Conservation (phyloP, 2,797 vertebrate genomes). For the Sternotherus odoratus region DNA sequence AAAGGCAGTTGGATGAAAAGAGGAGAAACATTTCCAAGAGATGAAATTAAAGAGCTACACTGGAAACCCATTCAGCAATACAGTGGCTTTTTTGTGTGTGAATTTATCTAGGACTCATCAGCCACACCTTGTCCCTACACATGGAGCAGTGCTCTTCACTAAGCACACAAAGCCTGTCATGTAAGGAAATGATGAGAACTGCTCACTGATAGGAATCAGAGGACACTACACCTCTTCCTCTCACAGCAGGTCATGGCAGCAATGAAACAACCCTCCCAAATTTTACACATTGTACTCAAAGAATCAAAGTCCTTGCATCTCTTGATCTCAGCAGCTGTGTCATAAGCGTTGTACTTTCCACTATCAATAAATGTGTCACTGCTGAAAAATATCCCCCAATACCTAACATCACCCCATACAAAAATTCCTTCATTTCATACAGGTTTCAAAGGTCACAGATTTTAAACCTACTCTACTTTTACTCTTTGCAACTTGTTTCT, state of each 20-base stretch:
- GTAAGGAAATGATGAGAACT: slow-evolving; percentile 56
- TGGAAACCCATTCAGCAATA: slow-evolving; percentile 85
- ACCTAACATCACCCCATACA: accelerated
- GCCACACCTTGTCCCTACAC: slow-evolving; percentile 81
- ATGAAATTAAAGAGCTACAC: slow-evolving; percentile 92
- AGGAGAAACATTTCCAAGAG: slow-evolving; percentile 83
- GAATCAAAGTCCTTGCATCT: slow-evolving; percentile 27
- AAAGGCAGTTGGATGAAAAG: slow-evolving; percentile 83
- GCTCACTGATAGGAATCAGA: slow-evolving; percentile 17
- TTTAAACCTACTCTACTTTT: neutral
- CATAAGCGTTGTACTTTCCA: neutral
- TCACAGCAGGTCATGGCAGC: neutral
- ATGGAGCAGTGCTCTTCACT: slow-evolving; percentile 53
- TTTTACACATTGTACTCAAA: neutral
- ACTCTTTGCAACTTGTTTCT: accelerated
- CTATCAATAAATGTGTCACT: accelerated
- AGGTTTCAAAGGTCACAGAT: neutral
- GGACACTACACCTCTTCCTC: slow-evolving; percentile 47
- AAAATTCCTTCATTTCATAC: neutral
- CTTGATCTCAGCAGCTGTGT: neutral
- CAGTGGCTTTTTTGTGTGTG: slow-evolving; percentile 80
- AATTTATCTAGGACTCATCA: slow-evolving; percentile 81
- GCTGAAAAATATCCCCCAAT: neutral
- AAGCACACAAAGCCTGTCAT: slow-evolving; percentile 75
- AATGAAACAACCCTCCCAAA: slow-evolving; percentile 59